Evolutionary conservation across 2,888 invertebrate genomes (phyloP).

Genomic region (Thelaira solivaga): DNA sequence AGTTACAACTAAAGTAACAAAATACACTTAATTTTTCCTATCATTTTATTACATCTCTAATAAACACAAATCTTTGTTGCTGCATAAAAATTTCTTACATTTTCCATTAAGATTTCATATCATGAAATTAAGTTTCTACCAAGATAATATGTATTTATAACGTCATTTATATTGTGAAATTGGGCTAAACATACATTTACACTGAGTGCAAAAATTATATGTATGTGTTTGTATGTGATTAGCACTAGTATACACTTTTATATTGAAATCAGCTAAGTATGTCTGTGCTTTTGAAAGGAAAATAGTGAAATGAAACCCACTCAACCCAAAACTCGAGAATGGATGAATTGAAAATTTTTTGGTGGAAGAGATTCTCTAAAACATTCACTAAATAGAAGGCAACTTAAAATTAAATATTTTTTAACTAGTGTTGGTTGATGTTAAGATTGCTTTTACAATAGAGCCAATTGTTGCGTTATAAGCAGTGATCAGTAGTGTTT

Average conservation of each 20-base stretch:
- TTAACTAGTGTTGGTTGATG: too few species aligned
- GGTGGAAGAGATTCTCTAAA: too few species aligned
- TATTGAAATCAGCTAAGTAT: not conserved
- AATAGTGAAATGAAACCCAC: too few species aligned
- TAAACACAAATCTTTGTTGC: slow-evolving; percentile 48
- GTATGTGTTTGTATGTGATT: not conserved
- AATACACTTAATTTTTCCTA: slow-evolving; percentile 49
- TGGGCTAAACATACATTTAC: slow-evolving; percentile 66
- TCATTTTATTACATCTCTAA: slow-evolving; percentile 32
- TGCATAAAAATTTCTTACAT: slow-evolving; percentile 26
- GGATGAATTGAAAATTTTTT: too few species aligned
- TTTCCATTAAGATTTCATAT: slow-evolving; percentile 24
- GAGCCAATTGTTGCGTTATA: too few species aligned
- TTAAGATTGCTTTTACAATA: too few species aligned
- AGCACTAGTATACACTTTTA: not conserved
- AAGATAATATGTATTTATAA: slow-evolving; percentile 73
- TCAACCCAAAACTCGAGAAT: too few species aligned
- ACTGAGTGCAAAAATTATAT: not conserved
- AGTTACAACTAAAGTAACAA: not conserved
- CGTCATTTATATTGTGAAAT: slow-evolving; percentile 73
- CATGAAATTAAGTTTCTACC: slow-evolving; percentile 41
- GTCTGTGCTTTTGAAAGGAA: slow-evolving; percentile 20
- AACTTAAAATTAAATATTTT: too few species aligned
- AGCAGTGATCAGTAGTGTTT: too few species aligned
- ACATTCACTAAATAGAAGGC: too few species aligned